Evolutionary conservation across 2,888 invertebrate species (phyloP), one percentile per base, ranked within the genome.

Genomic region (Epinotia brunnichana): DNA sequence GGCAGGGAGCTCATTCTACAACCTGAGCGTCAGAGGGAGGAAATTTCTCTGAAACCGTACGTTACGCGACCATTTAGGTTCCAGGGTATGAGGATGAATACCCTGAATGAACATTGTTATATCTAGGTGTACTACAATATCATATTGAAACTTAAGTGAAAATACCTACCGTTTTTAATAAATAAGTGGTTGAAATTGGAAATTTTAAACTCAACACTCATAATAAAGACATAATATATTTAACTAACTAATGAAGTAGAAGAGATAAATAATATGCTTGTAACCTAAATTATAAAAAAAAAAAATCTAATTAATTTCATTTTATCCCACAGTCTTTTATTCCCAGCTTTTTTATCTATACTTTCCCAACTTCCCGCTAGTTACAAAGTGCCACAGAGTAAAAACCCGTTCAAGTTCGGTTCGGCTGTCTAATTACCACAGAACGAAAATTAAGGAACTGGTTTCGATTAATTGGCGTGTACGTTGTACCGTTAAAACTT

Each of bases 351-450:
- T 48, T 56, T 11, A 44, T 24, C n/a, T 17, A 3, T 48, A 41
- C 44, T 57, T 57, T 56, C 59, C 19, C 44, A 48, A 59, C 57
- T 68, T 59, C 48, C 57, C 57, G 48, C 66, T 56, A 67, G 17
- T 67, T 63, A 63, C 24, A 39, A 51, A 53, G 54, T 54, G 59
- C 41, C 44, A 70, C 53, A 51, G 57, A 66, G 70, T 54, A 77
- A 78, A 78, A 82, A 79, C 75, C 77, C 75, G 80, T 76, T 79
- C 44, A 70, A 69, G 77, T 78, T 78, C 75, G 77, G 77, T 78
- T 78, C 75, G 77, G 73, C 68, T 67, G 74, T 74, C 83, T 83
- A 85, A 86, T 85, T 86, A 83, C 79, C 78, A 81, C 77, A 77
- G 75, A 79, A 80, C 81, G 78, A 83, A 86, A 86, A 81, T 80